Base-by-base conservation (phyloP, 2,888 invertebrate species). In the Drosophila paranaensis region DNA sequence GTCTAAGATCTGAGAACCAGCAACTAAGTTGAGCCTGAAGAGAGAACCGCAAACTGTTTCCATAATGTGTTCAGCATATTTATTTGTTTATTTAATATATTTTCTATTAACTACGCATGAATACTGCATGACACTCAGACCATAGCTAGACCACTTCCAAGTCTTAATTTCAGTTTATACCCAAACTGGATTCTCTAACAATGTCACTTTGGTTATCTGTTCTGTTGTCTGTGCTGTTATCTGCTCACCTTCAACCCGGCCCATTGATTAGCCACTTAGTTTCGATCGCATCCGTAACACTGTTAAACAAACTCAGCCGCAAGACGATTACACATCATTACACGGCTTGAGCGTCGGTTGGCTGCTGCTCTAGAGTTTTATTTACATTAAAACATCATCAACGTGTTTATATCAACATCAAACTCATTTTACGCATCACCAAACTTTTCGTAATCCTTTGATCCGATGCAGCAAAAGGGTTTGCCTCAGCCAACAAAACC, bases 321-420 rank as follows among this genome's bases (percentile, higher is more conserved):
- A 72, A 55, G 61, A 20, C 60, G 83, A 88, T 84, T 84, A 84
- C 87, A 89, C 87, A 77, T 83, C 87, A 88, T 88, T 88, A 83
- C 78, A 78, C 55, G 67, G 33, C 39, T 57, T 53, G 50, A 53
- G 55, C 39, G 20, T 70, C 60, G 60, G 25, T 27, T 63, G 74
- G 42, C 14, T 71, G 42, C 14, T 71, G 60, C 43, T 53, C 54
- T 50, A 14, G 66, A 75, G 70, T 82, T 82, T 82, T 89, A 87
- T 89, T 89, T 88, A 87, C 89, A 87, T 87, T 87, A 87, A 87
- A 89, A 85, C 82, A 87, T 89, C 86, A 87, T 89, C 89, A 87
- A 88, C 86, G 82, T 89, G 86, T 89, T 87, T 87, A 89, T 89
- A 89, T 89, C 82, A 82, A 85, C 86, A 89, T 87, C 89, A 87